Percentiles rank a stretch among this genome's conserved stretches.
These are phyloP conservation scores for Xestia rhomboidea DNA, from an alignment of 2,888 invertebrate genomes.

Conservation along the genomic window DNA sequence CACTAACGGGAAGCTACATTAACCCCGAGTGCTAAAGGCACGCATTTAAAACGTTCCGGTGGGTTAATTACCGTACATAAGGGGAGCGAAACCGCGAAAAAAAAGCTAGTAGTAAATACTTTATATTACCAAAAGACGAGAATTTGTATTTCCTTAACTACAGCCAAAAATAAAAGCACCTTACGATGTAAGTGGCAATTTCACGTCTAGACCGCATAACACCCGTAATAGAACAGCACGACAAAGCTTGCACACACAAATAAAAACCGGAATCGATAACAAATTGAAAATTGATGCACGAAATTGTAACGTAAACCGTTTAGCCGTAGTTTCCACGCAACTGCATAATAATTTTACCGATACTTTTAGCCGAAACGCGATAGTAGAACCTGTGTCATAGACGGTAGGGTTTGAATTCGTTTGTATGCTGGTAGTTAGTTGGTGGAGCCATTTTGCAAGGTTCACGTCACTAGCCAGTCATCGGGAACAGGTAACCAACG, in stretches of 20 bases:
- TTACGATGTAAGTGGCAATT: constrained; percentile 26
- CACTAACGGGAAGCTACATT: no score
- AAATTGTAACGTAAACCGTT: constrained; percentile 70
- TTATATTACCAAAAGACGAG: not conserved
- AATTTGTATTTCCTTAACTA: not conserved
- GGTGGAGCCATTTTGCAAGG: constrained; percentile 55
- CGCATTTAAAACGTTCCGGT: no score
- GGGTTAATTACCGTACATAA: no score
- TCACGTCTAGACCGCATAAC: constrained; percentile 2
- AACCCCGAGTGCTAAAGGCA: no score
- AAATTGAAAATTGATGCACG: constrained; percentile 69
- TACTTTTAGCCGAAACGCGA: constrained; percentile 5
- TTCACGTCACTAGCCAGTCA: constrained; percentile 50
- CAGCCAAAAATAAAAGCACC: constrained; percentile 27
- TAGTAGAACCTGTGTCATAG: not conserved
- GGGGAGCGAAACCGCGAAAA: no score
- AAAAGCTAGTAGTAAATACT: not conserved
- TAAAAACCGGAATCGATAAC: constrained; percentile 56
- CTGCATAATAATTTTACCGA: constrained; percentile 64
- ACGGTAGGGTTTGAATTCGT: constrained; percentile 25
- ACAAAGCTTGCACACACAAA: constrained; percentile 41
- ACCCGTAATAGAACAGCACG: constrained; percentile 15
- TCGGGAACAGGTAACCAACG: constrained; percentile 57
- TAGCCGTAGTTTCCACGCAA: constrained; percentile 69
- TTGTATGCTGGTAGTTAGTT: constrained; percentile 9